Base-by-base conservation (phyloP, 2,113 vertebrate species). In the Eleginops maclovinus region DNA sequence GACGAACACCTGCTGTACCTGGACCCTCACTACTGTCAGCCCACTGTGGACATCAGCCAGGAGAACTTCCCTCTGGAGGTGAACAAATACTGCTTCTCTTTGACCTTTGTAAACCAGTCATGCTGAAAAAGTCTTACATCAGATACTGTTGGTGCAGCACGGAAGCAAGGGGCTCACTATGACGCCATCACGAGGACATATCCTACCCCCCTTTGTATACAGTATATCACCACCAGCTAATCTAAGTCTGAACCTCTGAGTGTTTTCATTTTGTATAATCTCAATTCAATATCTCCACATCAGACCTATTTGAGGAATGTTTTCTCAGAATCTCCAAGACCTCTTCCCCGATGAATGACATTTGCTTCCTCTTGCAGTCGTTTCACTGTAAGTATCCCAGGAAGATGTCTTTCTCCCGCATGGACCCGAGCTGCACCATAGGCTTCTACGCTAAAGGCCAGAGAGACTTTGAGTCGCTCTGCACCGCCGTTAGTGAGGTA, bases 371-470 rank as follows among this genome's bases (percentile, higher is more conserved):
- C 6, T 61, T 58, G 8, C 83, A 97, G 97, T 96, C 96, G 0
- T 98, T 96, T 91, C 97, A 97, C 76, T 97, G 96, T 88, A 95
- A 94, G 76, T 90, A 93, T 2, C 96, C 96, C 2, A 94, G 95
- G 78, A 98, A 97, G 79, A 95, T 97, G 93, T 11, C 95, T 46
- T 96, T 98, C 61, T 73, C 90, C 50, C 96, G 95, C 81, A 96
- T 98, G 96, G 97, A 98, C 89, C 97, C 97, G 16, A 97, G 97
- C 93, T 98, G 97, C 43, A 96, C 97, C 0, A 91, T 98, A 4
- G 97, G 97, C 0, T 98, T 98, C 86, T 98, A 97, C 1, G 95
- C 95, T 11, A 92, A 90, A 64, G 88, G 90, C 81, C 89, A 87
- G 46, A 93, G 80, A 31, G 96, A 96, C 40, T 96, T 98, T 81